Evolutionary conservation across 2,797 vertebrate genomes (phyloP).

Genomic region (Microchirus variegatus): DNA sequence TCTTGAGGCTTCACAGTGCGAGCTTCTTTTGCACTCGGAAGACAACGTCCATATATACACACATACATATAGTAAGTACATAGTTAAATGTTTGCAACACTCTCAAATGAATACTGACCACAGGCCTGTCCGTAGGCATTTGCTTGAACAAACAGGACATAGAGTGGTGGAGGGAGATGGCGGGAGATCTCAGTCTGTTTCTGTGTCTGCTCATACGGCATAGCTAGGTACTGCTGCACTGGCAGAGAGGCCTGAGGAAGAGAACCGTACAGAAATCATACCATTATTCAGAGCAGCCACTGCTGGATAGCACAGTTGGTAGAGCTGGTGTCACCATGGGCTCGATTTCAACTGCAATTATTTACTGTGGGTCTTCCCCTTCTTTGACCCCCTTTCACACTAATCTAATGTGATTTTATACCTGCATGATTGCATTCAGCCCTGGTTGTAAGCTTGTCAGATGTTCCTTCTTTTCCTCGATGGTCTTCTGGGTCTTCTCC

Average conservation of each 20-base stretch:
- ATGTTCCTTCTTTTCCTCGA: constrained; percentile 97
- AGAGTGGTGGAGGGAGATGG: constrained; percentile 94
- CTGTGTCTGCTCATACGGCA: constrained; percentile 95
- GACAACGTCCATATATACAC: no score
- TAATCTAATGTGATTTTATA: constrained; percentile 41
- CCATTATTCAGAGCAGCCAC: not conserved
- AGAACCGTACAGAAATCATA: constrained; percentile 2
- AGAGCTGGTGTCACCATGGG: no score
- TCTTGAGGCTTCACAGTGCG: no score
- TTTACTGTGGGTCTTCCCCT: no score
- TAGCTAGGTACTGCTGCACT: constrained; percentile 94
- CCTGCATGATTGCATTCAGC: constrained; percentile 98
- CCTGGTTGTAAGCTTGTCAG: constrained; percentile 95
- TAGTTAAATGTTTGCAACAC: not conserved
- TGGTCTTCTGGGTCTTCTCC: constrained; percentile 96
- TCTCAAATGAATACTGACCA: constrained; percentile 79
- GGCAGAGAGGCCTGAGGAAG: constrained; percentile 91
- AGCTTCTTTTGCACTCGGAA: no score
- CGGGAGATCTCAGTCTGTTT: constrained; percentile 93
- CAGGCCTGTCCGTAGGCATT: constrained; percentile 96
- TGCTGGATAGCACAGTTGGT: no score
- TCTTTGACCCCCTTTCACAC: no score
- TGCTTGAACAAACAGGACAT: constrained; percentile 95
- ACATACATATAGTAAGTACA: no score
- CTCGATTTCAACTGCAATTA: no score